Percentiles rank a stretch among this genome's conserved stretches.
Conservation (phyloP, 2,888 invertebrate genomes). For the Drosophila koepferae region DNA sequence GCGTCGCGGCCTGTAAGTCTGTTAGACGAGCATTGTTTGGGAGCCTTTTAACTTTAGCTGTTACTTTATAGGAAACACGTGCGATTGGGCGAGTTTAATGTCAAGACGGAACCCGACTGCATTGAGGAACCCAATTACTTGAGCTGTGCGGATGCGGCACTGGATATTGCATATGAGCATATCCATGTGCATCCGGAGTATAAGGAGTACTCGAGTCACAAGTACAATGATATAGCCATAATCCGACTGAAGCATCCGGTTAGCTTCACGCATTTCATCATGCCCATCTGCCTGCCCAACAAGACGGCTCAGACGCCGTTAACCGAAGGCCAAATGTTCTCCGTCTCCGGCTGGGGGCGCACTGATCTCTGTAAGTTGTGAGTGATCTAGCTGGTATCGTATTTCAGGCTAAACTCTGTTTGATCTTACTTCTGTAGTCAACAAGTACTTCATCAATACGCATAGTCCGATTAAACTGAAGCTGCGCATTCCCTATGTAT, state of each 20-base stretch:
- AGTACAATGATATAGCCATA: slow-evolving; percentile 87
- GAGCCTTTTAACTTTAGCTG: neutral
- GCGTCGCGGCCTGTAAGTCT: slow-evolving; percentile 87
- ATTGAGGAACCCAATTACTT: slow-evolving; percentile 83
- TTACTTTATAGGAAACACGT: slow-evolving; percentile 83
- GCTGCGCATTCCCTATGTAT: slow-evolving; percentile 87
- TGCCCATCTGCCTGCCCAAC: slow-evolving; percentile 87
- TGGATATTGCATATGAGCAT: slow-evolving; percentile 88
- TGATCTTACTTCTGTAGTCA: slow-evolving; percentile 69
- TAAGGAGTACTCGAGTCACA: slow-evolving; percentile 86
- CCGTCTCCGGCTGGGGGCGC: slow-evolving; percentile 88
- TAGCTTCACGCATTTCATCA: slow-evolving; percentile 86
- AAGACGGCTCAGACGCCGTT: slow-evolving; percentile 80
- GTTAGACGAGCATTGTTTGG: neutral
- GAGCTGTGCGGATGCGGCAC: slow-evolving; percentile 88
- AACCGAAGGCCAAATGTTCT: slow-evolving; percentile 86
- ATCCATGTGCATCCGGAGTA: slow-evolving; percentile 88
- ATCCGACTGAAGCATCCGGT: slow-evolving; percentile 81
- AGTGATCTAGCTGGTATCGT: too few relatives aligned
- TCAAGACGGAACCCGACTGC: slow-evolving; percentile 88
- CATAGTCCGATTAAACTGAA: slow-evolving; percentile 88
- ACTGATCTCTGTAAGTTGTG: slow-evolving; percentile 86
- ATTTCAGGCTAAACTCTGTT: neutral
- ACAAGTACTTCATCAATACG: slow-evolving; percentile 82
- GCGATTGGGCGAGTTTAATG: slow-evolving; percentile 89